Evolutionary conservation across 1,140 invertebrate species (phyloP).

Genomic region (Colletes latitarsis): DNA sequence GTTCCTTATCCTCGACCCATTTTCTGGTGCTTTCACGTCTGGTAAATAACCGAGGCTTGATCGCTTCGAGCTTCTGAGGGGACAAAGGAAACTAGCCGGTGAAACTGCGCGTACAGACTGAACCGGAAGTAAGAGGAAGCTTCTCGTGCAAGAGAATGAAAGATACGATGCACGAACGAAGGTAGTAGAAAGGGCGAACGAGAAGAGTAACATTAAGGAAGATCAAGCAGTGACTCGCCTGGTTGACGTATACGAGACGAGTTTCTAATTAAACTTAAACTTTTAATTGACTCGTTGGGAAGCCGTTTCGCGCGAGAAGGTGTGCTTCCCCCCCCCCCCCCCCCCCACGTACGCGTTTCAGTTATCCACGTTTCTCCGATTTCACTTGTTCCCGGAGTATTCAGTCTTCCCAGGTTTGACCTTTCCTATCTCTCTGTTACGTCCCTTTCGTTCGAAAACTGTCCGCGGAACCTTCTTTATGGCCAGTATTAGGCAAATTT

Average conservation of each 20-base stretch:
- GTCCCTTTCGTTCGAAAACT: not conserved
- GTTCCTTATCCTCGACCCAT: not conserved
- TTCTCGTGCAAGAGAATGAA: not conserved
- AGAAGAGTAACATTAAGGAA: conserved; percentile 1
- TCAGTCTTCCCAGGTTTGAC: not conserved
- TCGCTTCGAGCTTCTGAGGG: not conserved
- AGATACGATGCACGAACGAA: not conserved
- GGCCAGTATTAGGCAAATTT: not conserved
- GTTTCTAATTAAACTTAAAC: conserved; percentile 81
- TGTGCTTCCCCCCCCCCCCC: too few species aligned
- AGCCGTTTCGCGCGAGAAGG: conserved; percentile 71
- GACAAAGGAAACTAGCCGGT: not conserved
- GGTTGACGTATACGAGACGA: conserved; percentile 60
- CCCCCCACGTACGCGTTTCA: conserved; percentile 42
- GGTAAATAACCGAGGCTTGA: conserved; percentile 8
- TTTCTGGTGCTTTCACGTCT: not conserved
- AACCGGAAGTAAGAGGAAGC: not conserved
- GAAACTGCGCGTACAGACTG: conserved; percentile 5
- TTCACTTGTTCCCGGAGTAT: conserved; percentile 1
- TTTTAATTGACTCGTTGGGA: conserved; percentile 80
- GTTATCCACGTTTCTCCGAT: conserved; percentile 38
- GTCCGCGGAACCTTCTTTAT: not conserved
- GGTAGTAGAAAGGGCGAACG: conserved; percentile 21
- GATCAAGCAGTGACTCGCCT: conserved; percentile 14
- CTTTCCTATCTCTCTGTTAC: not conserved